Percentiles rank a stretch among this genome's conserved stretches.
Evolutionary conservation across 2,888 invertebrate species (phyloP).

Genomic region (Smittia sp.): DNA sequence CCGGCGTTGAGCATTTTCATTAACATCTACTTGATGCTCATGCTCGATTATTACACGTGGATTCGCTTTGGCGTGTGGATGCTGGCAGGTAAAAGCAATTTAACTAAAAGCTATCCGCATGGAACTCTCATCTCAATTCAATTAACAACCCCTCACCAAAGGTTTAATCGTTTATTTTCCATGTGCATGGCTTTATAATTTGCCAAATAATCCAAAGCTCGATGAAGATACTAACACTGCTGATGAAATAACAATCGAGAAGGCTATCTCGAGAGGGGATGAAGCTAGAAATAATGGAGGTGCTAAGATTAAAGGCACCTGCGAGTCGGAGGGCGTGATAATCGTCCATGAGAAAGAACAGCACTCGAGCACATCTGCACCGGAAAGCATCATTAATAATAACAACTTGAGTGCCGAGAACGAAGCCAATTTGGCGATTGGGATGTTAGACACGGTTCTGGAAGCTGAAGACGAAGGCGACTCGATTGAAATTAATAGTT

Average conservation of each 20-base stretch:
- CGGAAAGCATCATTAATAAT: slow-evolving; percentile 45
- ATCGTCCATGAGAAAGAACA: slow-evolving; percentile 48
- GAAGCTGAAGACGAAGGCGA: slow-evolving; percentile 47
- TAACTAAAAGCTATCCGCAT: slow-evolving; percentile 30
- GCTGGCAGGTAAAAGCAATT: slow-evolving; percentile 63
- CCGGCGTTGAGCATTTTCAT: slow-evolving; percentile 79
- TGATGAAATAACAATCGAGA: slow-evolving; percentile 13
- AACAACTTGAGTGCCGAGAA: slow-evolving; percentile 45
- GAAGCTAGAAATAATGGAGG: background rate
- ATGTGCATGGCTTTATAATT: slow-evolving; percentile 31
- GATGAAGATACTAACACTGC: background rate
- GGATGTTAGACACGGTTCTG: slow-evolving; percentile 50
- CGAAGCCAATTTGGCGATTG: slow-evolving; percentile 49
- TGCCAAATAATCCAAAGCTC: background rate
- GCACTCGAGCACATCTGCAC: slow-evolving; percentile 49
- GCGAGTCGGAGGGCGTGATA: slow-evolving; percentile 44
- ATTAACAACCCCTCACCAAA: background rate
- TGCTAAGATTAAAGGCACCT: background rate
- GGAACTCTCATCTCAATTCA: slow-evolving; percentile 18
- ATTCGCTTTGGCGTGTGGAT: slow-evolving; percentile 80
- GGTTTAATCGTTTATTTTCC: slow-evolving; percentile 35
- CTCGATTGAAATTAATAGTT: background rate
- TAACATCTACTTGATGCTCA: slow-evolving; percentile 82
- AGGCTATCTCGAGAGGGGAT: background rate
- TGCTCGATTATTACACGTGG: slow-evolving; percentile 77